Evolutionary conservation across 2,797 vertebrate species (phyloP).

Genomic region (Podarcis siculus): DNA sequence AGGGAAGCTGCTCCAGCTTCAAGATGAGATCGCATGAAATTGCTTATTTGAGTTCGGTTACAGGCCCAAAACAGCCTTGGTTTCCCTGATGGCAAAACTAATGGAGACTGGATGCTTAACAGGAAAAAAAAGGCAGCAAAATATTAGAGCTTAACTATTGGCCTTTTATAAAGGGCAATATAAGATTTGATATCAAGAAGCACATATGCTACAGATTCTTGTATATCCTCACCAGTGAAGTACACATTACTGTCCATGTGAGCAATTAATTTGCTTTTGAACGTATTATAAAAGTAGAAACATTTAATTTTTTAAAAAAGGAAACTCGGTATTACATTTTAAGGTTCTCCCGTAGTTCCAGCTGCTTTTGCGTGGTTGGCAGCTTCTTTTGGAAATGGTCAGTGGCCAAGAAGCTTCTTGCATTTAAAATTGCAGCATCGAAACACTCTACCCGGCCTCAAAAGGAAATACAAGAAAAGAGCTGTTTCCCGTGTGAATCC

Average conservation of each 20-base stretch:
- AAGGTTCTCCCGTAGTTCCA: too few species aligned
- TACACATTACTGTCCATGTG: background rate
- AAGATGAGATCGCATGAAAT: too few species aligned
- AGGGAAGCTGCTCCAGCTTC: too few species aligned
- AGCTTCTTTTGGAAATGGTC: background rate
- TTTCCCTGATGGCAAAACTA: background rate
- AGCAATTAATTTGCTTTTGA: background rate
- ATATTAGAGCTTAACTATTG: background rate
- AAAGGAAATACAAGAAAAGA: background rate
- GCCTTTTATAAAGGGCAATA: background rate
- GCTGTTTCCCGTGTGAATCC: background rate
- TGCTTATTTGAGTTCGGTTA: too few species aligned
- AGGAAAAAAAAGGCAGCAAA: background rate
- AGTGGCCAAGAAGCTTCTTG: background rate
- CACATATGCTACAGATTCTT: background rate
- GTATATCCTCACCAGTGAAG: background rate
- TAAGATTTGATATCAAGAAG: background rate
- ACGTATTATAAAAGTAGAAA: background rate
- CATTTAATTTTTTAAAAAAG: background rate
- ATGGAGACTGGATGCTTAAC: too few species aligned
- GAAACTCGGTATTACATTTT: background rate
- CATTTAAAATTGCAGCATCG: background rate
- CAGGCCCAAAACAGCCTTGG: too few species aligned
- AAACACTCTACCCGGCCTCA: background rate
- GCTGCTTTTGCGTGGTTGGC: background rate